Evolutionary conservation across 2,113 vertebrate genomes (phyloP), one percentile per base, ranked within the genome.

Genomic region (Hyperoodon ampullatus): DNA sequence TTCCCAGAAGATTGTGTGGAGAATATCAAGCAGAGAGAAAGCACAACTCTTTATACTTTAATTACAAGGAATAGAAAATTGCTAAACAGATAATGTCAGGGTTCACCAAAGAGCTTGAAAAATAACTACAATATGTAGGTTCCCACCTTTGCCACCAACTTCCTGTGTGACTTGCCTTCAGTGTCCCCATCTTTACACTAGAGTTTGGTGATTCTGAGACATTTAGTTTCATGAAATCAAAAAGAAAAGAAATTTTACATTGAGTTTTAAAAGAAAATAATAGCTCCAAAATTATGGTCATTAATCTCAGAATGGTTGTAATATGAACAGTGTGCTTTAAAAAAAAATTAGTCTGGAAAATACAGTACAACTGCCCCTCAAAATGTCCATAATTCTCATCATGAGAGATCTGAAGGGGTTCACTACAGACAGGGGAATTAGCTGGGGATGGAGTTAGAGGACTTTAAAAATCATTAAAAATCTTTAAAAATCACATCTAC

Each of bases 31-130:
- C 35, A 83, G 88, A 94, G 61, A 72, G 94, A 83, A 85, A 77
- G 23, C 58, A 71, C 92, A 81, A 8, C 55, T 93, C 39, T 92
- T 94, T 63, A 24, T 92, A 92, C 83, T 96, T 96, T 90, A 96
- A 96, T 88, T 90, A 42, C 35, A 94, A 85, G 28, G 50, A 53
- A 83, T 66, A 23, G 16, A 85, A 93, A 94, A 75, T 86, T 84
- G 58, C 55, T 55, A 58, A n/a, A 18, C 21, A 39, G 50, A 89
- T n/a, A 71, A n/a, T 18, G 39, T 47, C 74, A 66, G 44, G 11
- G 39, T 19, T 35, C 66, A 61, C 71, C 30, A 16, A 58, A 91
- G 28, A 66, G 19, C 44, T 82, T 82, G 30, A 88, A 96, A 75
- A 58, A 85, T 60, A 13, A 53, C 50, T 70, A 42, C 6, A 18